Conservation (phyloP, 2,797 vertebrate genomes). For the Astyanax mexicanus region DNA sequence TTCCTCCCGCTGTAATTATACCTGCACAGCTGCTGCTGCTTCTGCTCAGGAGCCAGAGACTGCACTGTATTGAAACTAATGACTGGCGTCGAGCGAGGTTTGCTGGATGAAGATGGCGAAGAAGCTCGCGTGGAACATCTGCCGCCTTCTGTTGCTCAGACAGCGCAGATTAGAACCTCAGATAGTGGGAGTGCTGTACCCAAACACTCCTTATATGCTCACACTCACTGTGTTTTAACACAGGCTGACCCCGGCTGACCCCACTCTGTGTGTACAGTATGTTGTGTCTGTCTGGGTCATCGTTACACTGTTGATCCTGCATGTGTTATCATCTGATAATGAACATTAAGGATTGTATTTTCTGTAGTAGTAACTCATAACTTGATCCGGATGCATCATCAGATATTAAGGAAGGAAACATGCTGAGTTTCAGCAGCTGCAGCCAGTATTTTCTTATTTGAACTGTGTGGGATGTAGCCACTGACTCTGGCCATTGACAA, state of each 20-base stretch:
- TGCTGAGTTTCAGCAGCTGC: no score
- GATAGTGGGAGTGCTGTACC: neutral
- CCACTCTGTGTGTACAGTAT: neutral
- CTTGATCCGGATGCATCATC: no score
- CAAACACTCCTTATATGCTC: neutral
- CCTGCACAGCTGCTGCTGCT: neutral
- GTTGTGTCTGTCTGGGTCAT: neutral
- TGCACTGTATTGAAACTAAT: no score
- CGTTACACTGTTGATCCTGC: no score
- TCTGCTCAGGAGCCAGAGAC: neutral
- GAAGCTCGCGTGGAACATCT: neutral
- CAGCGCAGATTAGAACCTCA: neutral
- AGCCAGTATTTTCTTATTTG: no score
- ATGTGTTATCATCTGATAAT: no score
- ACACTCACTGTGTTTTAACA: neutral
- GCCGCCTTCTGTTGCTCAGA: neutral
- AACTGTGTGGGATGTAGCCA: no score
- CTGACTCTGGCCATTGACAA: no score
- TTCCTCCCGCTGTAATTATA: slow-evolving; percentile 1
- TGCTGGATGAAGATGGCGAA: neutral
- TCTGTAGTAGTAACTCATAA: no score
- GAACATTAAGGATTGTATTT: no score
- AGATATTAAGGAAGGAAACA: no score
- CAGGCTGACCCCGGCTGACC: neutral
- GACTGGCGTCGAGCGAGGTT: neutral